phyloP scores from a whole-genome alignment of 2,888 invertebrate genomes.

The Lepidonotus clava region DNA sequence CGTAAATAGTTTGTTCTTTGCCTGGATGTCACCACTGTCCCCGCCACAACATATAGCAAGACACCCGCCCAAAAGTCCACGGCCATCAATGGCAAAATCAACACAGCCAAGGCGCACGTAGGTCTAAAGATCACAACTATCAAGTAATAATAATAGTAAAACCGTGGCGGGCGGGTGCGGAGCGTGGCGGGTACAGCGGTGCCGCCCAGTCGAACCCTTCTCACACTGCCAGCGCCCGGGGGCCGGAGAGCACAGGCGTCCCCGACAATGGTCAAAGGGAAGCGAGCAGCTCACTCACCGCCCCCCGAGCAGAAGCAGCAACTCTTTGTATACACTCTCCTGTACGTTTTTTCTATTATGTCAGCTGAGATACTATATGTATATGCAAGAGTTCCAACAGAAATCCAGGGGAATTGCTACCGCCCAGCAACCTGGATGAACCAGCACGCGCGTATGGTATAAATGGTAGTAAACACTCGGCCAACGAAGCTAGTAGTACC shows the following conservation, averaged over 20 bases:
- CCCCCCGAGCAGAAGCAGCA: not conserved
- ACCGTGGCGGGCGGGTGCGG: not conserved
- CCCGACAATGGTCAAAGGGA: constrained; percentile 42
- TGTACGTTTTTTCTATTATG: constrained; percentile 8
- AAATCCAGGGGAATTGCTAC: constrained; percentile 32
- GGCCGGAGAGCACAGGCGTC: not conserved
- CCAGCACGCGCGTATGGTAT: not conserved
- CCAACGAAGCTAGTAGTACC: not conserved
- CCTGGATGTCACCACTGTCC: not conserved
- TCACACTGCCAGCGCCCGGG: not conserved
- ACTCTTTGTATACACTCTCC: not conserved
- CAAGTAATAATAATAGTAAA: not conserved
- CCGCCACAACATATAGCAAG: constrained; percentile 15
- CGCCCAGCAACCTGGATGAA: constrained; percentile 36
- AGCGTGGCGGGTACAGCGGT: not conserved
- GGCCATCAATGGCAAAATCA: constrained; percentile 23
- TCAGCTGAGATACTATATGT: constrained; percentile 49
- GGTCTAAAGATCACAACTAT: constrained; percentile 42
- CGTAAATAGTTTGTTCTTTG: too few relatives aligned
- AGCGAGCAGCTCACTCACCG: not conserved
- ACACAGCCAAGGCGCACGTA: constrained; percentile 14
- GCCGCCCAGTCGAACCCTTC: not conserved
- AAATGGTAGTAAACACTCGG: not conserved
- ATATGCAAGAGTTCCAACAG: constrained; percentile 16
- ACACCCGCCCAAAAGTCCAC: not conserved